Percentiles rank a stretch among this genome's conserved stretches.
phyloP scores from a whole-genome alignment of 1,140 invertebrate genomes.

The Caenorhabditis briggsae region DNA sequence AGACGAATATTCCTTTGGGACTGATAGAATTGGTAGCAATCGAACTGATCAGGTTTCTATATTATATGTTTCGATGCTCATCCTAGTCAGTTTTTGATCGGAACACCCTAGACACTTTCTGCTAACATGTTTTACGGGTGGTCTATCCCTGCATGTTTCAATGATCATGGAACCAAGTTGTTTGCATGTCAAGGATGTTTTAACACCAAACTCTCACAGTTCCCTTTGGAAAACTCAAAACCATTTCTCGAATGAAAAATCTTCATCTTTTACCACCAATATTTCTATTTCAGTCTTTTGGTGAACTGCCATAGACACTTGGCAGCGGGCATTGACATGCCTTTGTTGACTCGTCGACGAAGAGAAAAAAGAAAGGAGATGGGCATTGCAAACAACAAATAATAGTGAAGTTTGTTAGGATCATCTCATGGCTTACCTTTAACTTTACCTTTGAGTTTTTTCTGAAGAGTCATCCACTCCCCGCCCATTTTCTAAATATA shows the following conservation, averaged over 20 bases:
- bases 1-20: too few species aligned
- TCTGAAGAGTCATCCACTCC: conserved; percentile 51
- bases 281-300: conserved; percentile 48
- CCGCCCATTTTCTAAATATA: conserved; percentile 49
- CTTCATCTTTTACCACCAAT: not conserved
- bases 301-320: conserved; percentile 55
- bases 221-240: not conserved
- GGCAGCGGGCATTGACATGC: conserved; percentile 30
- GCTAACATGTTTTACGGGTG: not conserved
- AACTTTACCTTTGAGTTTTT: conserved; percentile 26
- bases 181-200: not conserved
- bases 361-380: not conserved
- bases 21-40: too few species aligned
- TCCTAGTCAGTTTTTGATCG: not conserved
- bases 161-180: not conserved
- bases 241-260: conserved; percentile 21
- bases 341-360: conserved; percentile 41
- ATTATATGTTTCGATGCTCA: not conserved
- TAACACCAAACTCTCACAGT: not conserved
- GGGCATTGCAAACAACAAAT: conserved; percentile 49
- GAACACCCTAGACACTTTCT: not conserved
- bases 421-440: conserved; percentile 46
- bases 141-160: conserved; percentile 8
- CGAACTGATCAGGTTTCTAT: not conserved
- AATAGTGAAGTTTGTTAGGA: conserved; percentile 55